Evolutionary conservation across 2,888 invertebrate species (phyloP).

Genomic region (Parthenolecanium corni): DNA sequence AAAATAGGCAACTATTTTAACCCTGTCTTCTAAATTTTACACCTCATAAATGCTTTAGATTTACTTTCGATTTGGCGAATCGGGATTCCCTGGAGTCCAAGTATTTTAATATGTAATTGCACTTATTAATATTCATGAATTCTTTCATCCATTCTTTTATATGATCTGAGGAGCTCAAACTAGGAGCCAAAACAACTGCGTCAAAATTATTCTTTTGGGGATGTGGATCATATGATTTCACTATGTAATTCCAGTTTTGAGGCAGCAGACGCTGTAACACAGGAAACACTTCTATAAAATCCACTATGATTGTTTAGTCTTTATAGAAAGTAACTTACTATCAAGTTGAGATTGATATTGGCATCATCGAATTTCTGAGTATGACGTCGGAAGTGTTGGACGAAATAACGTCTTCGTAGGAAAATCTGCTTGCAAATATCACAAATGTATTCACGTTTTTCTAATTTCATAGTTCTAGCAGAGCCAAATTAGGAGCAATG

Average conservation of each 20-base stretch:
- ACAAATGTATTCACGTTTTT: conserved; percentile 10
- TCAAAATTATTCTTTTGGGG: conserved; percentile 5
- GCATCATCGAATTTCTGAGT: background rate
- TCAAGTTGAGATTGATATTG: background rate
- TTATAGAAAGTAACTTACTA: background rate
- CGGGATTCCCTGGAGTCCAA: conserved; percentile 10
- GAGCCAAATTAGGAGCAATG: background rate
- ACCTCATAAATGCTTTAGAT: background rate
- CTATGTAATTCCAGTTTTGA: conserved; percentile 1
- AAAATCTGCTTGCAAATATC: conserved; percentile 11
- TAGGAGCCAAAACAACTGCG: background rate
- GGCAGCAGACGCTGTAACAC: background rate
- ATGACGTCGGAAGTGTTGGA: conserved; percentile 10
- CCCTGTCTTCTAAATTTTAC: background rate
- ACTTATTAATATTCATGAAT: conserved; percentile 19
- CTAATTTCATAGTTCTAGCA: background rate
- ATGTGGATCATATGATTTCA: conserved; percentile 13
- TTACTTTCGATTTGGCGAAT: conserved; percentile 11
- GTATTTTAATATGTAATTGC: conserved; percentile 10
- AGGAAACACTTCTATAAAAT: background rate
- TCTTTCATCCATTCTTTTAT: conserved; percentile 18
- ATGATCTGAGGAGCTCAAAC: conserved; percentile 3
- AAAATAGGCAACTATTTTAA: background rate
- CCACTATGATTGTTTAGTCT: background rate
- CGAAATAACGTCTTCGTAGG: conserved; percentile 5